Evolutionary conservation across 2,113 vertebrate species (phyloP), one percentile per base, ranked within the genome.

Genomic region (Bettongia penicillata): DNA sequence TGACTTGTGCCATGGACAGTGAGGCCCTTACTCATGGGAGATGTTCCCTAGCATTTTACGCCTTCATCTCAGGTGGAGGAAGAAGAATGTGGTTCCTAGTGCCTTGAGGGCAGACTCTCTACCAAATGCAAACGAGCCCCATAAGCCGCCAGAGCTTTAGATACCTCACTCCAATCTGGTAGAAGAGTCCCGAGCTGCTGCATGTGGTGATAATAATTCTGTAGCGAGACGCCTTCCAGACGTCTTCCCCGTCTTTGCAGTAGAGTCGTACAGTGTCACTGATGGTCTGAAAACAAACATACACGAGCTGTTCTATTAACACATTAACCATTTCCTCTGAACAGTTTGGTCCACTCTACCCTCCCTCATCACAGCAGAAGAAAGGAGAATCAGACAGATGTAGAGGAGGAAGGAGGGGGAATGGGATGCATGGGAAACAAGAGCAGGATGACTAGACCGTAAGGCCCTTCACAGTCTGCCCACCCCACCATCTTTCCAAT

Each of bases 121-220:
- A 43, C 68, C 43, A 84, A 43, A 84, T 23, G 68, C 37, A 8
- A 43, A 84, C 37, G 19, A 12, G 8, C 12, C 28, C 28, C 31
- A 37, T 1, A 19, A 0, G 25, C 2, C 25, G 2, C 11, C 4
- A 1, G 47, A 16, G 4, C 49, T 5, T 47, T 0, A 0, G 93
- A 98, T 97, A 99, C 99, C 99, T 98, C 95, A 99, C 93, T 96
- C 98, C 99, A 26, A 99, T 97, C 94, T 99, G 99, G 96, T 99
- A 99, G 94, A 99, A 99, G 98, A 99, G 98, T 89, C 99, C 99
- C 0, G 99, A 99, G 1, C 99, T 99, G 97, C 98, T 99, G 97
- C 99, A 99, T 0, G 99, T 99, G 94, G 99, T 99, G 97, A 99
- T 98, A 68, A 99, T 98, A 9, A 99, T 99, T 53, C 99, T 98